A percentile compares a stretch with the other conserved stretches of the same genome.
Conservation (phyloP, 1,140 invertebrate species). For the Euwallacea similis region DNA sequence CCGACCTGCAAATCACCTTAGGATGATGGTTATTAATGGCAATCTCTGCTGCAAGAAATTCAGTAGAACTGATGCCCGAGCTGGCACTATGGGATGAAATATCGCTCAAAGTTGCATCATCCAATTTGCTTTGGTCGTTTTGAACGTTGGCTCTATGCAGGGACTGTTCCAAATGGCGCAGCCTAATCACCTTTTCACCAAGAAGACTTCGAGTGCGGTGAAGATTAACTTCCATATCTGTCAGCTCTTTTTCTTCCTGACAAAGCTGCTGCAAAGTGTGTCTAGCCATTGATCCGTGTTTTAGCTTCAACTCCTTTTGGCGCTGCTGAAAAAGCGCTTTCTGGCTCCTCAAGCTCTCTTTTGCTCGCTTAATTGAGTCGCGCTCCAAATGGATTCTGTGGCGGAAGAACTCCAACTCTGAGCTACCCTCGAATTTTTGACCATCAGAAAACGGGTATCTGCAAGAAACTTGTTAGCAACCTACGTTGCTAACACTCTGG, state of each 20-base stretch:
- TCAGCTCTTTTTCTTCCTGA: slow-evolving; percentile 75
- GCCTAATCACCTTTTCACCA: slow-evolving; percentile 76
- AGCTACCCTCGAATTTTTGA: slow-evolving; percentile 55
- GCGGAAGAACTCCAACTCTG: slow-evolving; percentile 77
- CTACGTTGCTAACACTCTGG: neutral
- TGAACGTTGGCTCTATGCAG: slow-evolving; percentile 62
- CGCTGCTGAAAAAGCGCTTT: slow-evolving; percentile 60
- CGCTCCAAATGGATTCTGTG: slow-evolving; percentile 77
- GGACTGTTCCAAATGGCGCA: slow-evolving; percentile 75
- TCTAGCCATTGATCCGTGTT: slow-evolving; percentile 57
- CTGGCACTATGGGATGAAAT: slow-evolving; percentile 67
- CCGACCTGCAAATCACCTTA: slow-evolving; percentile 15
- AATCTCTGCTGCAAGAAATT: slow-evolving; percentile 62
- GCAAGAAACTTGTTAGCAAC: slow-evolving; percentile 8
- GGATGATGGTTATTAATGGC: neutral
- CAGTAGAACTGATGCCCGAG: slow-evolving; percentile 70
- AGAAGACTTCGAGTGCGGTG: slow-evolving; percentile 74
- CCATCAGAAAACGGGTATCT: slow-evolving; percentile 52
- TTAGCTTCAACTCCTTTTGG: slow-evolving; percentile 64
- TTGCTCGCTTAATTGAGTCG: slow-evolving; percentile 73
- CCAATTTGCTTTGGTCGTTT: slow-evolving; percentile 53
- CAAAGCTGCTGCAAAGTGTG: slow-evolving; percentile 66
- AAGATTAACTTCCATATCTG: slow-evolving; percentile 77
- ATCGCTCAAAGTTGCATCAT: slow-evolving; percentile 64
- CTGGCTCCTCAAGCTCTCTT: slow-evolving; percentile 67